These are phyloP conservation scores for Conopomorpha cramerella DNA, from an alignment of 1,140 invertebrate species.

Conservation along the genomic window DNA sequence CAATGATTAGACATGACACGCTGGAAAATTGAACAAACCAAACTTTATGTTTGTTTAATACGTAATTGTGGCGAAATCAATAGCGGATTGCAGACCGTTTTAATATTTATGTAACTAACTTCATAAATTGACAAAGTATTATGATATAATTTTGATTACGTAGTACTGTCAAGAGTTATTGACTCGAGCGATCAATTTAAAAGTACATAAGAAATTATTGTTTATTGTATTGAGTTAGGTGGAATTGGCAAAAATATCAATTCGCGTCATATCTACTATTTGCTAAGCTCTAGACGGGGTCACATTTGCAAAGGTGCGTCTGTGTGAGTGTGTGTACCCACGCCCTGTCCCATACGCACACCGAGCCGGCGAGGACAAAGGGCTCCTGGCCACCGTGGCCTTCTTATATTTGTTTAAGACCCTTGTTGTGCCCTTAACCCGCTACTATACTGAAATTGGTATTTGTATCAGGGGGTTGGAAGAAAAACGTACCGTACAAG, in stretches of 20 bases:
- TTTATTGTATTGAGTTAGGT: too few relatives aligned
- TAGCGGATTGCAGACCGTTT: neutral
- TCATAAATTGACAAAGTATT: neutral
- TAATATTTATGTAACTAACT: neutral
- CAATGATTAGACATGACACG: neutral
- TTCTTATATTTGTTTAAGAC: slow-evolving; percentile 59
- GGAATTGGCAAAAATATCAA: neutral
- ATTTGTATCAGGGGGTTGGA: too few relatives aligned
- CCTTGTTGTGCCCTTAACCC: slow-evolving; percentile 33
- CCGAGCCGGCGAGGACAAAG: slow-evolving; percentile 34
- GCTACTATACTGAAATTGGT: slow-evolving; percentile 15
- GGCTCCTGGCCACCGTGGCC: slow-evolving; percentile 36
- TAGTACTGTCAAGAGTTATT: neutral
- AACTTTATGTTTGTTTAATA: neutral
- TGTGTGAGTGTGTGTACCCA: slow-evolving; percentile 24
- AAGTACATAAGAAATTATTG: too few relatives aligned
- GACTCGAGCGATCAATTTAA: too few relatives aligned
- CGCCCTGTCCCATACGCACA: slow-evolving; percentile 43
- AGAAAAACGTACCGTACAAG: too few relatives aligned
- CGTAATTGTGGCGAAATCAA: neutral
- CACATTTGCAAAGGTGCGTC: slow-evolving; percentile 49
- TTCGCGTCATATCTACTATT: slow-evolving; percentile 10
- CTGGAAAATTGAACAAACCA: neutral
- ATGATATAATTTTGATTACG: neutral
- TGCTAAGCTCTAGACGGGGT: slow-evolving; percentile 20